Conservation (phyloP, 2,888 invertebrate species). For the Tenthredo mesomela region DNA sequence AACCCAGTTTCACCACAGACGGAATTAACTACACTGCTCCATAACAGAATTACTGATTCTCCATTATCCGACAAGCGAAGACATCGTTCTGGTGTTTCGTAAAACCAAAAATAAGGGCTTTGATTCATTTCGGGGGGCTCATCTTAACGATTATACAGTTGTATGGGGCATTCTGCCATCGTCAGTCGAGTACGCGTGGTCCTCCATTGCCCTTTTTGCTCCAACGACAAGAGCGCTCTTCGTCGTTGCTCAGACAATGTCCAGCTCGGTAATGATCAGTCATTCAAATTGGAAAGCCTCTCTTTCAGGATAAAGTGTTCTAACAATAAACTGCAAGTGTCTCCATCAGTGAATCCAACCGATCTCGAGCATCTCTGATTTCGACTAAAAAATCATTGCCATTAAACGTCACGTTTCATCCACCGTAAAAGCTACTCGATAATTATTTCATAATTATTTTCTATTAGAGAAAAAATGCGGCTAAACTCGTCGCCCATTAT, state of each 20-base stretch:
- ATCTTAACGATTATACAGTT: not conserved
- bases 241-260: constrained; percentile 11
- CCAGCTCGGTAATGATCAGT: constrained; percentile 18
- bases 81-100: not conserved
- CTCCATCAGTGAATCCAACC: not conserved
- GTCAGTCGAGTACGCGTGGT: not conserved
- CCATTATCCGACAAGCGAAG: not conserved
- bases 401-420: not conserved
- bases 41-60: not conserved
- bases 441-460: not conserved
- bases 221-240: constrained; percentile 1
- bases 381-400: not conserved
- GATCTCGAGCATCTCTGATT: not conserved
- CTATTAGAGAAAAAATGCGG: not conserved
- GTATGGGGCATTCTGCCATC: not conserved
- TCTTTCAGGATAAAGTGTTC: not conserved
- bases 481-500: not conserved
- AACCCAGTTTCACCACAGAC: constrained; percentile 21
- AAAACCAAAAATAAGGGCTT: not conserved
- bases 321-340: not conserved
- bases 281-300: constrained; percentile 30
- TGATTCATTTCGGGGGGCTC: not conserved
- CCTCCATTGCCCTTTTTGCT: constrained; percentile 1
- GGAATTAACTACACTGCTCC: constrained; percentile 16
- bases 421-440: not conserved